Conservation (phyloP, 2,888 invertebrate species). For the Metacarcinus magister region DNA sequence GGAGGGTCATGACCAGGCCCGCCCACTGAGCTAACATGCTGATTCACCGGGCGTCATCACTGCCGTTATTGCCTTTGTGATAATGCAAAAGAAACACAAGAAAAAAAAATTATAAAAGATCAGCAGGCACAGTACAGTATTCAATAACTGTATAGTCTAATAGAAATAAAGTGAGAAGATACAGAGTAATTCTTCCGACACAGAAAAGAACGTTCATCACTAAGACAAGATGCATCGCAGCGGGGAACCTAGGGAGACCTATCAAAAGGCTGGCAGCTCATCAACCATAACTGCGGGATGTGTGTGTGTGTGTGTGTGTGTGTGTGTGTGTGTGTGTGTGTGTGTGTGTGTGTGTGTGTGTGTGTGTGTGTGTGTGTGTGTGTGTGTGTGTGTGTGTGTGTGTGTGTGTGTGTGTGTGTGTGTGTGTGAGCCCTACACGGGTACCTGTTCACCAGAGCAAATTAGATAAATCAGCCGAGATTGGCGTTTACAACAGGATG, state of each 20-base stretch:
- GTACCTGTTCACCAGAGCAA: background rate
- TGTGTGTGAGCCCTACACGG: background rate
- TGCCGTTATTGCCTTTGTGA: background rate
- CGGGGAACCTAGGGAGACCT: slow-evolving; percentile 4
- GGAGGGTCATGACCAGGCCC: background rate
- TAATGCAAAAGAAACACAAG: background rate
- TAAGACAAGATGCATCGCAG: slow-evolving; percentile 18
- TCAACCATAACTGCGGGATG: slow-evolving; percentile 29
- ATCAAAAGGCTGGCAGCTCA: background rate
- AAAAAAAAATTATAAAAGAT: background rate
- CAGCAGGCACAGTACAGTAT: background rate
- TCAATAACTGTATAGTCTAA: background rate
- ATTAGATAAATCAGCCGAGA: background rate
- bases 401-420: background rate
- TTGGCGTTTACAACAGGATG: background rate
- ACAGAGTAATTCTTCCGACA: background rate
- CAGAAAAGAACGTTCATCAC: background rate
- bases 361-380: slow-evolving; percentile 39
- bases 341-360: slow-evolving; percentile 39
- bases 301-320: slow-evolving; percentile 28
- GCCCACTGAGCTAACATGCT: background rate
- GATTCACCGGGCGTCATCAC: background rate
- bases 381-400: slow-evolving; percentile 30
- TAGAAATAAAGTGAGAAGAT: background rate
- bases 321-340: slow-evolving; percentile 39